Evolutionary conservation across 2,797 vertebrate genomes (phyloP).

Genomic region (Jordanella pulchra): DNA sequence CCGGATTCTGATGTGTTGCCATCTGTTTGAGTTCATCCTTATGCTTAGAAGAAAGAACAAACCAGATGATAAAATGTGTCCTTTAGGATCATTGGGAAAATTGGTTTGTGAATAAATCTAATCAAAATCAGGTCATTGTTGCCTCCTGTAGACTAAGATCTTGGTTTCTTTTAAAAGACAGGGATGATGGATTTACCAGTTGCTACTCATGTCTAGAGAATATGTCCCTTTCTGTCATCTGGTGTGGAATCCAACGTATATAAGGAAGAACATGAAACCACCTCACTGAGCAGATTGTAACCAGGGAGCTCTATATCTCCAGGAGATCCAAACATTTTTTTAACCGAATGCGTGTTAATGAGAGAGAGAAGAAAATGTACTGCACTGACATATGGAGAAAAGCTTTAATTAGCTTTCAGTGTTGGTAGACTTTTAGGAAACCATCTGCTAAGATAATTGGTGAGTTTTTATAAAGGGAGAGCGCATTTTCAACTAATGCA

Average conservation of each 20-base stretch:
- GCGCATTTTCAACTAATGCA: constrained; percentile 22
- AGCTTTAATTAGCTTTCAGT: constrained; percentile 37
- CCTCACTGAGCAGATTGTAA: constrained; percentile 57
- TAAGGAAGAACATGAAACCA: constrained; percentile 64
- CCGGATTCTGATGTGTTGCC: constrained; percentile 42
- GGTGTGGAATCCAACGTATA: constrained; percentile 50
- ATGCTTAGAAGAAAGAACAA: constrained; percentile 16
- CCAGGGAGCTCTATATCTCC: constrained; percentile 47
- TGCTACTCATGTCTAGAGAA: constrained; percentile 43
- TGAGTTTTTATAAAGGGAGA: constrained; percentile 5
- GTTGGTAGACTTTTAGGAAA: constrained; percentile 40
- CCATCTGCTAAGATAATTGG: constrained; percentile 47
- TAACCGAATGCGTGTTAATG: constrained; percentile 43
- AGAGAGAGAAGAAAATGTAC: constrained; percentile 11
- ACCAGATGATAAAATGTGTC: constrained; percentile 47
- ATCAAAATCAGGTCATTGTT: background rate
- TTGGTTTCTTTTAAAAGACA: constrained; percentile 23
- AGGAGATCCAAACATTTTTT: constrained; percentile 36
- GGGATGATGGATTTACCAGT: constrained; percentile 54
- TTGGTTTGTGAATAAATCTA: constrained; percentile 58
- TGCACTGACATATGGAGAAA: constrained; percentile 41
- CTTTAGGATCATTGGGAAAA: constrained; percentile 47
- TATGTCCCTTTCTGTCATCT: constrained; percentile 60
- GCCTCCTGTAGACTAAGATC: background rate
- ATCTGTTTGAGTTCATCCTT: constrained; percentile 53